Evolutionary conservation across 2,113 vertebrate genomes (phyloP), one percentile per base, ranked within the genome.

Genomic region (Microcebus tavaratra): DNA sequence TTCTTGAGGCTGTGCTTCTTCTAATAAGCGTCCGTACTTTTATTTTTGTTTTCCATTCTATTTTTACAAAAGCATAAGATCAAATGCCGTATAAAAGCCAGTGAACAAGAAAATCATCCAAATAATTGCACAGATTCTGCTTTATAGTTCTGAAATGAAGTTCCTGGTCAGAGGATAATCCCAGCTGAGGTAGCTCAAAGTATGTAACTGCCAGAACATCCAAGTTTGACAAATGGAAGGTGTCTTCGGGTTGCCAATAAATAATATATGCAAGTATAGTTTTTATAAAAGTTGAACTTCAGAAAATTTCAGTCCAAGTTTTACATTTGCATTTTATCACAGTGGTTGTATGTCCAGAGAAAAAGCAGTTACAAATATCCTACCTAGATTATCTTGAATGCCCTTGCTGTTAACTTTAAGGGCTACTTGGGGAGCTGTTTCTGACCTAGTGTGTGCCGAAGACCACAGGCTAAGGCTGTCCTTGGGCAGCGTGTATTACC

Each of bases 261-360:
- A 48, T 8, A 48, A 53, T 55, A 27, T 36, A 45, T 45, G 15
- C 13, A 65, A 21, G 23, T 5, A 91, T 2, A 63, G 2, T 76
- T 79, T 50, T 5, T 36, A n/a, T 68, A 72, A 81, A 88, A 72
- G 2, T 73, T n/a, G 4, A 93, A 53, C 8, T 89, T 83, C 36
- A 68, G 78, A 91, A 72, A 59, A 42, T 50, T 68, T 78, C 20
- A 50, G 36, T 85, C 31, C 48, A 83, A 93, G 21, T 36, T 84
- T 88, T 67, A 61, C 34, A 83, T 39, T 86, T 90, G 27, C 20
- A 53, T 75, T 93, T 73, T 8, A 57, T 53, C 8, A 88, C 5
- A 78, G 25, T 93, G 90, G 15, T 34, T n/a, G 4, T 78, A n/a
- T n/a, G 2, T 78, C 11, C 73, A 68, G 36, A 80, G 14, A 23